Evolutionary conservation across 2,888 invertebrate species (phyloP), one percentile per base, ranked within the genome.

Genomic region (Carabus problematicus): DNA sequence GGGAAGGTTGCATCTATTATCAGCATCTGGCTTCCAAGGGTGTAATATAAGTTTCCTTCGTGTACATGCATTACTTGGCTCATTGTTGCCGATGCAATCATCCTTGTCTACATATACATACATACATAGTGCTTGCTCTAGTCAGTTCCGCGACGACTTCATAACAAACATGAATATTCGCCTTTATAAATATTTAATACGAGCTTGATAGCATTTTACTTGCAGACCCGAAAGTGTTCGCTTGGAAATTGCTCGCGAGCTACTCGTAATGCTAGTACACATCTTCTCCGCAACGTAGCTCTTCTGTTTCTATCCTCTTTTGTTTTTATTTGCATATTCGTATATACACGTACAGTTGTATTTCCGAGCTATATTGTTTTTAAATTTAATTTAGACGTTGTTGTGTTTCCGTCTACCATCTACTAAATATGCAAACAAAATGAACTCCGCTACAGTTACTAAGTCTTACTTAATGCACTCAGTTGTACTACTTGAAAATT

Each of bases 181-280:
- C 49, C 42, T 59, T 66, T 66, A 66, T 66, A 66, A 66, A 66
- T 66, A 66, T 66, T 66, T 66, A 66, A 66, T 66, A 59, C 39
- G 49, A 49, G 12, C 49, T 66, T 66, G 66, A 66, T 66, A 64
- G 58, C 64, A 64, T 64, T 64, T 58, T 45, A 64, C 56, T 43
- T 39, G 55, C 18, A 18, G 11, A 14, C 18, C 56, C 39, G 29
- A 12, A 40, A 56, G 40, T 56, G 40, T 40, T 39, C 19, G 40
- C 39, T 56, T 11, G 39, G 40, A 56, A 14, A 29, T 56, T 40
- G 56, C 56, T 45, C 45, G 45, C 45, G 7, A 45, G 11, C 11
- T 63, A 41, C 14, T 60, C 12, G 18, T 29, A 29, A 29, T 29
- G 29, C 29, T 6, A 29, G 29, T 6, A 52, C 18, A 18, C 52